These are phyloP conservation scores for Cancer borealis DNA, from an alignment of 2,888 invertebrate genomes.

Conservation along the genomic window DNA sequence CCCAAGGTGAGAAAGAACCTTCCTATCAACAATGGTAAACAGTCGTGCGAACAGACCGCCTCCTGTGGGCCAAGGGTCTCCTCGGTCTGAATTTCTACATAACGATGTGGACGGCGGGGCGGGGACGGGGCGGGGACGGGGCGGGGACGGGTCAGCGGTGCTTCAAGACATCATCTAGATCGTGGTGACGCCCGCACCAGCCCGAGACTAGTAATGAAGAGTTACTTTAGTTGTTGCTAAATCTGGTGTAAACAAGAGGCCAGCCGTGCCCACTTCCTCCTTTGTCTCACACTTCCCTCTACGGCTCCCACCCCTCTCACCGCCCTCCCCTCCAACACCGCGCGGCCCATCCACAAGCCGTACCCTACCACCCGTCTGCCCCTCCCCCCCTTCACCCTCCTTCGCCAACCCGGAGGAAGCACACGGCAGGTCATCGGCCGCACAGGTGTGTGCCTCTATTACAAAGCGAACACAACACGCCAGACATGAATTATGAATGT, in stretches of 20 bases:
- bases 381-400: neutral
- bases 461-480: slow-evolving; percentile 31
- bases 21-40: neutral
- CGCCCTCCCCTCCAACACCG: neutral
- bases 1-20: neutral
- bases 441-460: slow-evolving; percentile 23
- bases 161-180: neutral
- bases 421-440: slow-evolving; percentile 38
- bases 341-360: slow-evolving; percentile 1
- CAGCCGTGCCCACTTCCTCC: slow-evolving; percentile 32
- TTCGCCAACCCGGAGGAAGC: neutral
- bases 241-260: slow-evolving; percentile 36
- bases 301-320: neutral
- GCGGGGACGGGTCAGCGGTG: neutral
- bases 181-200: neutral
- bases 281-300: neutral
- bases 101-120: neutral
- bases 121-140: neutral
- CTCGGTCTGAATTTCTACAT: neutral
- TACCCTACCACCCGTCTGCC: neutral
- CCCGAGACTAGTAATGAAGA: neutral
- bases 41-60: neutral
- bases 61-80: neutral
- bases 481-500: slow-evolving; percentile 35
- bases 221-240: slow-evolving; percentile 4